Base-by-base conservation (phyloP, 2,888 invertebrate genomes). In the Apamea sordens region DNA sequence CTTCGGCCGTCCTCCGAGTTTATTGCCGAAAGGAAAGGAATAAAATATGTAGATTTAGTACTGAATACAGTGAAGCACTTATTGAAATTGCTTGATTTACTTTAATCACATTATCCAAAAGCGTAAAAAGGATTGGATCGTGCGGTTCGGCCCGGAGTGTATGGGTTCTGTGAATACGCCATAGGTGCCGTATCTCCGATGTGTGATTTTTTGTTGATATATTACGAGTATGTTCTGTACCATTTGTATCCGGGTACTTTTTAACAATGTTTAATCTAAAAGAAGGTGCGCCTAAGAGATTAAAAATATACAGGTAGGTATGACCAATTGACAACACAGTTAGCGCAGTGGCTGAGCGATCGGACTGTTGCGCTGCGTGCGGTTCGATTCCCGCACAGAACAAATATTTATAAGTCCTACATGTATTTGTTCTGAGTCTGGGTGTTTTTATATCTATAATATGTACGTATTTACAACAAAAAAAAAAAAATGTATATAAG, bases 31-130 rank as follows among this genome's bases (percentile, higher is more conserved):
- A 68, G 63, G 74, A 82, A 82, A 89, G 91, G 92, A 94, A 95
- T 95, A 96, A 96, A 95, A 95, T 94, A 95, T 95, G 95, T 94
- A 95, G 94, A 96, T 95, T 94, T 94, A 92, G 85, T 89, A 89
- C 92, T 89, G 91, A 90, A 59, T 82, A 82, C 71, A 74, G 67
- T 47, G 91, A 89, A 94, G 95, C 95, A 96, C 96, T 96, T 96
- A 96, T 96, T 96, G 96, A 94, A 96, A 96, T 96, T 96, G 95
- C 94, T 94, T 94, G 94, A 95, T 96, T 96, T 96, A 95, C 94
- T 95, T 94, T 94, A 95, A 96, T 95, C 95, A 94, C 92, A 93
- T 93, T 94, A 93, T 91, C 91, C 90, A 90, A 89, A 89, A 91
- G 90, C 92, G 94, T 93, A 92, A 94, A 84, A 95, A 94, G 94